Percentiles rank a stretch among this genome's conserved stretches.
Evolutionary conservation across 92 coral and sea anemone genomes (phyloP).

Genomic region (Porites evermanni): DNA sequence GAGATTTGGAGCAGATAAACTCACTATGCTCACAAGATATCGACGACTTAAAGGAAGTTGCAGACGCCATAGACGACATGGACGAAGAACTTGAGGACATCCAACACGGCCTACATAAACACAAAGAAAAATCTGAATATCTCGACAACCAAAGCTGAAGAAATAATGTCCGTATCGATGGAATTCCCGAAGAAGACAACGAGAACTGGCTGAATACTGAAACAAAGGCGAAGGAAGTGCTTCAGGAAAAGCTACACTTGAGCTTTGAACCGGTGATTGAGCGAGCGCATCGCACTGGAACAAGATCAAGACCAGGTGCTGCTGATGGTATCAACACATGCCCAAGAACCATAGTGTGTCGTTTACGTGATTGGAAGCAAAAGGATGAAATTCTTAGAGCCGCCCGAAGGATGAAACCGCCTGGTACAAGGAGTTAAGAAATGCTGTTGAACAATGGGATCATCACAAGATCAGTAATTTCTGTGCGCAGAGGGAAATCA

Average conservation of each 20-base stretch:
- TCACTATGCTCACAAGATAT: slow-evolving; percentile 10
- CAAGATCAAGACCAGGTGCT: neutral
- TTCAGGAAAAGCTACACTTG: neutral
- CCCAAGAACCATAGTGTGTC: too few species aligned
- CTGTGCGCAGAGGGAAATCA: too few species aligned
- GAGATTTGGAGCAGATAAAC: slow-evolving; percentile 25
- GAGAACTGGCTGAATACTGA: neutral
- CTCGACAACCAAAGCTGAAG: slow-evolving; percentile 2
- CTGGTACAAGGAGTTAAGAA: neutral
- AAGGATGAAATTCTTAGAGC: slow-evolving; percentile 8
- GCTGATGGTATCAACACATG: too few species aligned
- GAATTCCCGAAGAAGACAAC: neutral
- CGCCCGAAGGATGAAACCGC: slow-evolving; percentile 11
- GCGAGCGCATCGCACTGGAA: neutral
- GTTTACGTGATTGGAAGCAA: too few species aligned
- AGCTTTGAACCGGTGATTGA: neutral
- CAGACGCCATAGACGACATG: slow-evolving; percentile 24
- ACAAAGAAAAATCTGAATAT: too few species aligned
- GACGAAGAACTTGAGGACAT: neutral
- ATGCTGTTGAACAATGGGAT: too few species aligned
- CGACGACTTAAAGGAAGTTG: slow-evolving; percentile 21
- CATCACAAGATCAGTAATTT: too few species aligned
- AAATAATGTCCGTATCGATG: neutral
- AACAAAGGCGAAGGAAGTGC: too few species aligned
- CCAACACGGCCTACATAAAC: too few species aligned